These are phyloP conservation scores for Linepithema humile DNA, from an alignment of 1,140 invertebrate species.

Conservation along the genomic window DNA sequence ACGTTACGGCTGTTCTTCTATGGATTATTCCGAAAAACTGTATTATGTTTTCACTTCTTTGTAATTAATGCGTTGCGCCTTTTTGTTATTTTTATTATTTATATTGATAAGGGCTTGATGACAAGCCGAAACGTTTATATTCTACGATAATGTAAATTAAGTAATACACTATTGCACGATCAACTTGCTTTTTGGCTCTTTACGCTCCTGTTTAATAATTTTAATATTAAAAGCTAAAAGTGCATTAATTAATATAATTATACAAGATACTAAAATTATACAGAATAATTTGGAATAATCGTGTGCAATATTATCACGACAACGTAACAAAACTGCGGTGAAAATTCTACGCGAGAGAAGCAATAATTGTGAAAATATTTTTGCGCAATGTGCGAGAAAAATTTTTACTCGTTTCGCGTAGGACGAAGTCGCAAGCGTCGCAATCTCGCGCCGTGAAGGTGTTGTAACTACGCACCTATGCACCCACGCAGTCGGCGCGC, in stretches of 20 bases:
- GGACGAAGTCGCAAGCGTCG: background rate
- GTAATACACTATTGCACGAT: too few species aligned
- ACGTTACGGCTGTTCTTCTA: too few species aligned
- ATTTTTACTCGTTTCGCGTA: background rate
- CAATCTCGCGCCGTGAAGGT: constrained; percentile 2
- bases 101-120: too few species aligned
- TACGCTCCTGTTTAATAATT: too few species aligned
- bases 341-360: constrained; percentile 1
- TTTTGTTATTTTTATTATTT: too few species aligned
- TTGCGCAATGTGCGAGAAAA: background rate
- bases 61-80: too few species aligned
- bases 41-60: too few species aligned
- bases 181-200: too few species aligned
- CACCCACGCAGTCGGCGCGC: constrained; percentile 11
- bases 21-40: too few species aligned
- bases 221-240: background rate
- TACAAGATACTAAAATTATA: background rate
- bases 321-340: background rate
- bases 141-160: too few species aligned
- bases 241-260: background rate
- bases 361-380: constrained; percentile 33
- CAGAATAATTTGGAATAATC: background rate
- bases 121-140: too few species aligned
- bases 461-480: constrained; percentile 28
- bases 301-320: background rate